These are phyloP conservation scores for Volucella zonaria DNA, from an alignment of 2,888 invertebrate species.

Conservation along the genomic window DNA sequence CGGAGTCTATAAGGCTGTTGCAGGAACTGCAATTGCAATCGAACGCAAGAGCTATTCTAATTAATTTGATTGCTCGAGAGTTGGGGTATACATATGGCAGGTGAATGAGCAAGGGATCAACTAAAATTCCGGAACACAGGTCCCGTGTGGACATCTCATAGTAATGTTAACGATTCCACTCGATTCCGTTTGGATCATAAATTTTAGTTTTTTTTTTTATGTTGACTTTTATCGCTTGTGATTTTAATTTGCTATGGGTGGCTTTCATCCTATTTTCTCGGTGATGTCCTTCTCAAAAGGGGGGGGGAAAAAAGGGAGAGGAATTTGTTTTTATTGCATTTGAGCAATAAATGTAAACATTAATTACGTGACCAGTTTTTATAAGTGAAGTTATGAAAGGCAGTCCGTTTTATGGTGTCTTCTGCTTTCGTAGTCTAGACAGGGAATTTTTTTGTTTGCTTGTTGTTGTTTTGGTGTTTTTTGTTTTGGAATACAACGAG, in stretches of 20 bases:
- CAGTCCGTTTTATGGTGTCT: conserved; percentile 17
- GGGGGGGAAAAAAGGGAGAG: neutral
- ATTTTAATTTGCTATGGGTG: conserved; percentile 10
- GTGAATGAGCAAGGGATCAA: neutral
- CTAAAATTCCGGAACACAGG: neutral
- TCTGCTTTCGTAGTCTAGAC: conserved; percentile 45
- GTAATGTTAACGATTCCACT: conserved; percentile 4
- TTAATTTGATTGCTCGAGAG: conserved; percentile 33
- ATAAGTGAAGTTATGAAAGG: conserved; percentile 12
- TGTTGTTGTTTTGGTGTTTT: neutral
- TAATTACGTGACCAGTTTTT: conserved; percentile 43
- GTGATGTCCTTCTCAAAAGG: neutral
- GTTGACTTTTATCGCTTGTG: conserved; percentile 20
- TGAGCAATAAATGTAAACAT: conserved; percentile 38
- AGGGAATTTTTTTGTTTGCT: neutral
- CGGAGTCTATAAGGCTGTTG: neutral
- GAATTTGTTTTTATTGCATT: neutral
- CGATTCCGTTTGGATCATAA: conserved; percentile 11
- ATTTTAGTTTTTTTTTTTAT: neutral
- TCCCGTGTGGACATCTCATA: neutral
- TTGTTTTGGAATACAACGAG: conserved; percentile 1
- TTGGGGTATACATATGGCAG: neutral
- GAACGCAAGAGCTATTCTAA: conserved; percentile 35
- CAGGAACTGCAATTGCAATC: conserved; percentile 1
- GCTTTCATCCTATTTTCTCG: neutral